Evolutionary conservation across 2,113 vertebrate genomes (phyloP).

Genomic region (Rissa tridactyla): DNA sequence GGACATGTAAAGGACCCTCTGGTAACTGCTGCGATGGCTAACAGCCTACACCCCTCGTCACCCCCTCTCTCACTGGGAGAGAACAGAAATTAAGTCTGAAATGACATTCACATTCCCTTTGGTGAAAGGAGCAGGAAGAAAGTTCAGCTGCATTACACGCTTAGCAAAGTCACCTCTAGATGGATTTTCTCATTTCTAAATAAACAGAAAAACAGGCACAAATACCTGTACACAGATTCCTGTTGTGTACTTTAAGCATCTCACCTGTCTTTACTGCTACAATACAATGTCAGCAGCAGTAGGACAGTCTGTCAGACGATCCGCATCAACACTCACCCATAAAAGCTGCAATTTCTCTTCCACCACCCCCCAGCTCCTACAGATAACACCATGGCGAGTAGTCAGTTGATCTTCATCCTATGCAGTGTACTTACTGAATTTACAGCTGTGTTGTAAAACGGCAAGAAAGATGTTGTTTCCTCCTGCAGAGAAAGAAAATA

Average conservation of each 20-base stretch:
- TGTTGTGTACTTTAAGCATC: not conserved
- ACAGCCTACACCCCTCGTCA: not conserved
- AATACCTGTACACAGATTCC: too few species aligned
- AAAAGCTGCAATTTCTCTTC: not conserved
- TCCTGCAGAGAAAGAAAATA: not conserved
- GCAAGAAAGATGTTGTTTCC: not conserved
- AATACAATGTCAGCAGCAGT: not conserved
- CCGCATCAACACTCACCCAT: not conserved
- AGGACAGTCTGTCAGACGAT: not conserved
- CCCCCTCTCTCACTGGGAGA: not conserved
- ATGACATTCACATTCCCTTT: accelerated
- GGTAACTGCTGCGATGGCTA: not conserved
- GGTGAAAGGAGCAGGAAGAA: not conserved
- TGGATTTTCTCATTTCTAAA: not conserved
- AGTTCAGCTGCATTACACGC: not conserved
- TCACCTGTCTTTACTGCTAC: not conserved
- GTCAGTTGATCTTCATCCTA: not conserved
- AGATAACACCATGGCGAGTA: not conserved
- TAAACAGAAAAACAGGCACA: not conserved
- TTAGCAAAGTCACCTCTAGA: not conserved
- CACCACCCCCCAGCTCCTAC: not conserved
- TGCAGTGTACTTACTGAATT: not conserved
- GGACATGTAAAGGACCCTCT: not conserved
- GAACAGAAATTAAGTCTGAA: not conserved
- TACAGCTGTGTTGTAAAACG: not conserved